Base-by-base conservation (phyloP, 2,888 invertebrate species). In the Drosophila nigritarsus region DNA sequence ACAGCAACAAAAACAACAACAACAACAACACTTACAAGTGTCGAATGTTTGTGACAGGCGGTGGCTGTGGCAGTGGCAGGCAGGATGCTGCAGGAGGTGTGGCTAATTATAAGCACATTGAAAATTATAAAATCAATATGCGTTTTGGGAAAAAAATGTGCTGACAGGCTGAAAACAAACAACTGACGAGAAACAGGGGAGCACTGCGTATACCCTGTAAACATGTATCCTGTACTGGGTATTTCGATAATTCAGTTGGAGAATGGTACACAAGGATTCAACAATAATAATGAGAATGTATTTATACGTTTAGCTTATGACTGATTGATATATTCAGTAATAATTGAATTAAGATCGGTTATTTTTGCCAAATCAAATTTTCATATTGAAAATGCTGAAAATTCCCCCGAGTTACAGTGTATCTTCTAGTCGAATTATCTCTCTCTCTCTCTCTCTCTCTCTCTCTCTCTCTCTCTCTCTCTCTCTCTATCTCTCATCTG, bases 61-160 rank as follows among this genome's bases (percentile, higher is more conserved):
- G 18, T 18, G 32, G 9, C 2, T 8, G 34, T 20, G 20, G 7
- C 13, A 11, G 20, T 32, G 53, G 5, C 24, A 4, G 50, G 34
- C 40, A 53, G 32, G 24, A 29, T 36, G 34, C 49, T 40, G 27
- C 9, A 18, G 67, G 62, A 76, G 86, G 73, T 62, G 82, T 66
- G 80, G 82, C 89, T 90, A 80, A 90, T 87, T 87, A 80, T 75
- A 75, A 78, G 51, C 73, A 67, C 75, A 72, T 78, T 79, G 61
- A 48, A 73, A 80, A 83, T 79, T 79, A 77, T 67, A 83, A 88
- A 90, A 86, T 88, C 89, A 73, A 83, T 88, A 80, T 54, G 29
- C 36, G 58, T 15, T 24, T 49, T 42, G 42, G 20, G 34, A 1
- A 27, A 13, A 48, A 27, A 64, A 42, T n/a, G 53, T 58, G 38